Base-by-base conservation (phyloP, 2,797 vertebrate species). In the Vireo griseus region DNA sequence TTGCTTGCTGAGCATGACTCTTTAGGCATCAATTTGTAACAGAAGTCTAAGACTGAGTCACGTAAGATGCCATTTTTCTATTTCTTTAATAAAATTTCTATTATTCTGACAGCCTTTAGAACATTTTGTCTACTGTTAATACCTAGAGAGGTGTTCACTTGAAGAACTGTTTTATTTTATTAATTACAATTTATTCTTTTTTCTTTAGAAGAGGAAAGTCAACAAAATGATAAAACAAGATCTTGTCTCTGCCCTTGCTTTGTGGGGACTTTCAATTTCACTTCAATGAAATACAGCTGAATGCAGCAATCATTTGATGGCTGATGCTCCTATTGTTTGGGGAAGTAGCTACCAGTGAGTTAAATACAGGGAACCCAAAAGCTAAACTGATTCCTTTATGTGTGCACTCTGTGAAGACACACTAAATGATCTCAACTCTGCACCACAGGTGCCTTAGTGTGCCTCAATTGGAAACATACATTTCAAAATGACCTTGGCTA, bases 301-400 rank as follows among this genome's bases (percentile, higher is more conserved):
- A 91, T 67, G 67, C 48, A 52, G 31, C 37, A 72, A 79, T 61
- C 1, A 1, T 91, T 87, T 83, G 39, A 68, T 68, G 42, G 52
- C 87, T 71, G 81, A 77, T 57, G n/a, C 61, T 91, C 39, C 78
- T 87, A 87, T 45, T 85, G 40, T 95, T 92, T 92, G 63, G 9
- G 19, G 80, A 87, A 85, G 78, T 39, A 92, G 59, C 59, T 89
- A 76, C 74, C 61, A 50, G 75, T 65, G 78, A 88, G 68, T 54
- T 90, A 90, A 96, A 93, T n/a, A 65, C 61, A 92, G 54, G 40
- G 50, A 94, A 45, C 45, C 45, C 68, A 80, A 65, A 94, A 83
- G n/a, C 50, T 47, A 87, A 52, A 93, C 18, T 57, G 69, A 75
- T 84, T 88, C 88, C 39, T 92, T 93, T 84, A 68, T 42, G 26